Conservation (phyloP, 2,113 vertebrate species). For the Otus sunia region DNA sequence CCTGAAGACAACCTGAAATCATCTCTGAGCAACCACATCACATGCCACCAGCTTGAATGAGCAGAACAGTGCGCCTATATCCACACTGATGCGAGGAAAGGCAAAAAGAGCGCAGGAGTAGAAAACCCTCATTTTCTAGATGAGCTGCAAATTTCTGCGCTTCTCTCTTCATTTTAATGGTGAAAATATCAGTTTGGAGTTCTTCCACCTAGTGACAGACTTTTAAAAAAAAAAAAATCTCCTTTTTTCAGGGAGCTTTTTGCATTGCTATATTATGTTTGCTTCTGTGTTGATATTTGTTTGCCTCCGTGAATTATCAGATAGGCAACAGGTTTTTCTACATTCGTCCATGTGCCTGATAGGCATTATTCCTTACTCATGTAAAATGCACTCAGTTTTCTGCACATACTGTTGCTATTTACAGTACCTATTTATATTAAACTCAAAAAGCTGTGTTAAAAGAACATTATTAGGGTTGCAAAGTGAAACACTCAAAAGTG, state of each 20-base stretch:
- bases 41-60: neutral
- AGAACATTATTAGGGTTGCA: neutral
- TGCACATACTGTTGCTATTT: neutral
- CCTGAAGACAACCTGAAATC: neutral
- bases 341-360: neutral
- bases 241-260: neutral
- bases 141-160: neutral
- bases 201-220: neutral
- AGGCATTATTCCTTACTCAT: neutral
- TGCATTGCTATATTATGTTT: neutral
- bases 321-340: neutral
- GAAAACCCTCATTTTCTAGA: neutral
- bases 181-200: neutral
- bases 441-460: neutral
- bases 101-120: neutral
- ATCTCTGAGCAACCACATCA: neutral
- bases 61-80: accelerated
- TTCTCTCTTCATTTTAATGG: neutral
- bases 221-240: neutral
- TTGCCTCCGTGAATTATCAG: neutral
- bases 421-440: neutral
- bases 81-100: accelerated
- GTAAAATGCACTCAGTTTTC: neutral
- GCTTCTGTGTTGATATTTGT: neutral
- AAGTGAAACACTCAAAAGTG: neutral